These are phyloP conservation scores for Ctenochaetus hawaiiensis DNA, from an alignment of 2,797 vertebrate genomes.

Conservation along the genomic window DNA sequence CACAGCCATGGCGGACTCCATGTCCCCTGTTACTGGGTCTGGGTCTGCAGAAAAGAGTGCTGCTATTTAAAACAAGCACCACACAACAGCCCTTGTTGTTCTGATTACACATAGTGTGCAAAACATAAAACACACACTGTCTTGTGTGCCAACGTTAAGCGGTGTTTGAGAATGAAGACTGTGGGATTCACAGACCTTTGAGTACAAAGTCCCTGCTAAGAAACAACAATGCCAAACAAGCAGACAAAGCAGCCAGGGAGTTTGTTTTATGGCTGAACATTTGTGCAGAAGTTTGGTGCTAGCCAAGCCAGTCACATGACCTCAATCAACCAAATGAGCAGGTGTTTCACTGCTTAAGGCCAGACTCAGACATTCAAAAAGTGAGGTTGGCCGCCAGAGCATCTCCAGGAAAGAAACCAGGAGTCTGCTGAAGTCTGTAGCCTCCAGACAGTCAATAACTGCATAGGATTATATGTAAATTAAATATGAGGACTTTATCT, in stretches of 20 bases:
- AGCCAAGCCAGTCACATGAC: constrained; percentile 13
- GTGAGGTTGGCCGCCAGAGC: background rate
- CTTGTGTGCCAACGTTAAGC: background rate
- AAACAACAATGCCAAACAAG: background rate
- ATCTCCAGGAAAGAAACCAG: background rate
- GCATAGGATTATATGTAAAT: constrained; percentile 11
- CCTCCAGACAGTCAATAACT: constrained; percentile 5
- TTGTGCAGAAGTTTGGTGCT: background rate
- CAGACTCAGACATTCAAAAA: constrained; percentile 23
- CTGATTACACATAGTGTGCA: background rate
- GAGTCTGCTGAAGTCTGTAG: constrained; percentile 2
- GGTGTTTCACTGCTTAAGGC: constrained; percentile 29
- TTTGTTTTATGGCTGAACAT: constrained; percentile 15
- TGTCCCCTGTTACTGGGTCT: constrained; percentile 92
- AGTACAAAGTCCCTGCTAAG: no score
- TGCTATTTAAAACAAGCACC: constrained; percentile 6
- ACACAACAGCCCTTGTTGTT: background rate
- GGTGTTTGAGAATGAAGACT: background rate
- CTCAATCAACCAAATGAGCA: constrained; percentile 26
- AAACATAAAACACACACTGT: background rate
- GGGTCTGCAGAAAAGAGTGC: constrained; percentile 86
- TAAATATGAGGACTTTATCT: constrained; percentile 6
- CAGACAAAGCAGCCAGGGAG: constrained; percentile 8
- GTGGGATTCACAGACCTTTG: no score
- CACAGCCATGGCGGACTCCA: constrained; percentile 97